These are phyloP conservation scores for Psococerastis gibbosa DNA, from an alignment of 2,888 invertebrate species.

Conservation along the genomic window DNA sequence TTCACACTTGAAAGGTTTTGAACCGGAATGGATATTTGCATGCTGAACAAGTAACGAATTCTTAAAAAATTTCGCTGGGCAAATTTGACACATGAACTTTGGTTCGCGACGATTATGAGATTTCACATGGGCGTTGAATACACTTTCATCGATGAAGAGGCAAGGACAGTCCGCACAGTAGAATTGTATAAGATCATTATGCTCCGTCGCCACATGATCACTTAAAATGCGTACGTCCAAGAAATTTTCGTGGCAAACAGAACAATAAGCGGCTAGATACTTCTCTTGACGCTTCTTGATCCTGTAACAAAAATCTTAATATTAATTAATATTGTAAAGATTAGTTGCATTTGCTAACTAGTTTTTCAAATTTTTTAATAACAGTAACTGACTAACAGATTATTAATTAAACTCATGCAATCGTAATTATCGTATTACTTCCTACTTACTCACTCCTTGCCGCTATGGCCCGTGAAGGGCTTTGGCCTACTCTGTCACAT, in stretches of 20 bases:
- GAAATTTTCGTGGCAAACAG: neutral
- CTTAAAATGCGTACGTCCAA: neutral
- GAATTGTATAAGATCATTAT: neutral
- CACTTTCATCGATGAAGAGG: neutral
- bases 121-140: neutral
- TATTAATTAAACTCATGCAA: too few species aligned
- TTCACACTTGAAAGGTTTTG: conserved; percentile 14
- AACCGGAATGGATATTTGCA: conserved; percentile 9
- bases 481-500: too few species aligned
- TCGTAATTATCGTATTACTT: too few species aligned
- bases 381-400: too few species aligned
- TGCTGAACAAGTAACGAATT: conserved; percentile 1
- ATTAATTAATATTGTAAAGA: too few species aligned
- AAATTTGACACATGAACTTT: neutral
- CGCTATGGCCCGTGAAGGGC: too few species aligned
- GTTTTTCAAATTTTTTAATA: too few species aligned
- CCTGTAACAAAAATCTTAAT: too few species aligned
- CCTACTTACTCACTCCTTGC: too few species aligned
- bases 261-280: too few species aligned
- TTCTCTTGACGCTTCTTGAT: too few species aligned
- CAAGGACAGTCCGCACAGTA: neutral
- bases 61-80: neutral
- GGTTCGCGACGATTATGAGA: neutral
- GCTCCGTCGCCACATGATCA: neutral
- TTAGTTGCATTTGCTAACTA: too few species aligned